Evolutionary conservation across 1,140 invertebrate species (phyloP), one percentile per base, ranked within the genome.

Genomic region (Drosophila parvula): DNA sequence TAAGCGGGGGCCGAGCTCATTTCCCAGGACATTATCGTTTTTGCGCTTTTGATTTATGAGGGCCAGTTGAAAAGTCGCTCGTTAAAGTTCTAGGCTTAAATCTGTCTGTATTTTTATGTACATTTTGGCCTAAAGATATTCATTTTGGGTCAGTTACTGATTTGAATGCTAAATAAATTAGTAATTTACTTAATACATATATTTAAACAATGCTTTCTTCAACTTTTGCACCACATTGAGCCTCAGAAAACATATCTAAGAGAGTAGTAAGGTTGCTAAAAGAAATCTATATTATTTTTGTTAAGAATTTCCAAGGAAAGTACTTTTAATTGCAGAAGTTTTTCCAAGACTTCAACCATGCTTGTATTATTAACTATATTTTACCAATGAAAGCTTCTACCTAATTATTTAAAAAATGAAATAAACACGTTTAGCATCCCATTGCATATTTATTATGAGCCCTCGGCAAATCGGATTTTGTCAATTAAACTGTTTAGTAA

Each of bases 1-100:
- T 69, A 64, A 68, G 45, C 34, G 63, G 44, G 27, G 63, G 34
- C 36, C 22, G 43, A 12, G 12, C 32, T 41, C 34, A 69, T 45
- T 67, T 67, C 34, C 34, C 44, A 40, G 34, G 44, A 32, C n/a
- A 50, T 50, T 50, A 50, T 65, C 34, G 28, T 32, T 47, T 48
- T 16, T 16, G 5, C 8, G 41, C 5, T 8, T 18, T 7, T 71
- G 68, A 71, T 48, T 48, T 70, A 71, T 48, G 14, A 10, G 14
- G 5, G 36, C 9, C 28, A 58, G 48, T 58, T n/a, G 14, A 16
- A 4, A 22, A 22, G 3, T 22, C 22, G 22, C 30, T 59, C 28
- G 28, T 69, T 70, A 40, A 8, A 18, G 22, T 16, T 18, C 12
- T 5, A 38, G 22, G 6, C 0, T 48, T 32, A 48, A 41, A 40